Percentiles rank a stretch among this genome's conserved stretches.
These are phyloP conservation scores for Bursaphelenchus mucronatus DNA, from an alignment of 1,140 invertebrate genomes.

Conservation along the genomic window DNA sequence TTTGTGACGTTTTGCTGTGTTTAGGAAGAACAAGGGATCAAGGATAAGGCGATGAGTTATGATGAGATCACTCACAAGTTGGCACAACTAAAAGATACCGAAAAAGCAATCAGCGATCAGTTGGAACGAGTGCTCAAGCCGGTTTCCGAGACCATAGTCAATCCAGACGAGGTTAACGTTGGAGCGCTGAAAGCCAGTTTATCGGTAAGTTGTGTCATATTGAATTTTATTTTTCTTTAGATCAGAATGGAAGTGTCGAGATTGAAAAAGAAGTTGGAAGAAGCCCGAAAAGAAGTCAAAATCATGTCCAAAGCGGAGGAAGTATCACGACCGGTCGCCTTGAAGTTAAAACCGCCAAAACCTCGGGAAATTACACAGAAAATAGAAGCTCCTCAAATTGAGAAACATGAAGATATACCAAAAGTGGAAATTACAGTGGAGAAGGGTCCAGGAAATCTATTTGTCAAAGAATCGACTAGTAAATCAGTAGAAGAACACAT, in stretches of 20 bases:
- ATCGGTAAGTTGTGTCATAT: constrained; percentile 3
- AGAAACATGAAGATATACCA: too few species aligned
- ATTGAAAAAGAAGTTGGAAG: constrained; percentile 12
- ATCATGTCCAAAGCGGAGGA: constrained; percentile 8
- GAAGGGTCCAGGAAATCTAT: too few species aligned
- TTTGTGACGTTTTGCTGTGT: constrained; percentile 3
- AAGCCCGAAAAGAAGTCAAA: neutral
- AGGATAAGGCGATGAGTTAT: constrained; percentile 16
- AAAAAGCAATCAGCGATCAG: constrained; percentile 11
- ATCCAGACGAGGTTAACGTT: constrained; percentile 9
- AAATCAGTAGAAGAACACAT: too few species aligned
- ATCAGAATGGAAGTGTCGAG: constrained; percentile 10
- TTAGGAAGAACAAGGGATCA: constrained; percentile 13
- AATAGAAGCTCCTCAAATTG: too few species aligned
- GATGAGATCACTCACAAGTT: neutral
- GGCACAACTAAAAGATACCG: neutral
- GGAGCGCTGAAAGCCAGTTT: neutral
- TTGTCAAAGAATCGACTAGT: too few species aligned
- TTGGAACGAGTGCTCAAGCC: constrained; percentile 12
- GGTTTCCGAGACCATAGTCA: neutral
- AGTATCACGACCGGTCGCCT: neutral
- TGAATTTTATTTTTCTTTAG: constrained; percentile 14
- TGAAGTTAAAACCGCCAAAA: constrained; percentile 8
- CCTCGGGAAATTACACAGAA: neutral
- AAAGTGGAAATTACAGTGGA: too few species aligned